Conservation (phyloP, 2,888 invertebrate species). For the Limnephilus auricula region DNA sequence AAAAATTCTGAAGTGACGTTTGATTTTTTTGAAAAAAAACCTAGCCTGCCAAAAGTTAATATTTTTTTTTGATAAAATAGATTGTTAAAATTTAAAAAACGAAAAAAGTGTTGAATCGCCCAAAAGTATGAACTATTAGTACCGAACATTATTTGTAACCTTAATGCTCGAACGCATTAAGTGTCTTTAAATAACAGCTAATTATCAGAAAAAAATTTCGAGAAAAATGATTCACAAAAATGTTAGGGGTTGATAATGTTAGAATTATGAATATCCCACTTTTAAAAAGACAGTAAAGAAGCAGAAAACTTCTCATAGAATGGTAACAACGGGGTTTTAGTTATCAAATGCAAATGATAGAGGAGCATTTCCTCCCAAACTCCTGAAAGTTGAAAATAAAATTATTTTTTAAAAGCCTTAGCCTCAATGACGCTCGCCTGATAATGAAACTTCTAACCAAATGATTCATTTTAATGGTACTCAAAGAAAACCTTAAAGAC, state of each 20-base stretch:
- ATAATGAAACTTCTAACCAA: slow-evolving; percentile 40
- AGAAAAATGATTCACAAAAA: neutral
- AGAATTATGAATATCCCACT: neutral
- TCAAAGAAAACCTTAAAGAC: slow-evolving; percentile 20
- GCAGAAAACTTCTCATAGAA: neutral
- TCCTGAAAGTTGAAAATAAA: slow-evolving; percentile 40
- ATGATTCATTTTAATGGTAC: slow-evolving; percentile 57
- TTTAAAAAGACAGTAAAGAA: neutral
- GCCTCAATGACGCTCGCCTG: slow-evolving; percentile 32
- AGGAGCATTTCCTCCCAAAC: slow-evolving; percentile 19
- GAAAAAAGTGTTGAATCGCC: too few relatives aligned
- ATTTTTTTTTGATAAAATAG: too few relatives aligned
- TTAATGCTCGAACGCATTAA: too few relatives aligned
- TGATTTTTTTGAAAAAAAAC: too few relatives aligned
- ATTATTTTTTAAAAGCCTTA: slow-evolving; percentile 55
- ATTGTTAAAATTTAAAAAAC: too few relatives aligned
- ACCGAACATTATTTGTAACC: too few relatives aligned
- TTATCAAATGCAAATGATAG: slow-evolving; percentile 41
- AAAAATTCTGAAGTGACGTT: too few relatives aligned
- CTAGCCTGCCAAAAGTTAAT: too few relatives aligned
- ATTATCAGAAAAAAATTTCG: too few relatives aligned
- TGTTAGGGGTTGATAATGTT: neutral
- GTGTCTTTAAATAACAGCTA: too few relatives aligned
- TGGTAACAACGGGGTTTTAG: neutral
- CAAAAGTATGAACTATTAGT: too few relatives aligned